Conservation (phyloP, 2,888 invertebrate genomes). For the Romanomermis culicivorax region DNA sequence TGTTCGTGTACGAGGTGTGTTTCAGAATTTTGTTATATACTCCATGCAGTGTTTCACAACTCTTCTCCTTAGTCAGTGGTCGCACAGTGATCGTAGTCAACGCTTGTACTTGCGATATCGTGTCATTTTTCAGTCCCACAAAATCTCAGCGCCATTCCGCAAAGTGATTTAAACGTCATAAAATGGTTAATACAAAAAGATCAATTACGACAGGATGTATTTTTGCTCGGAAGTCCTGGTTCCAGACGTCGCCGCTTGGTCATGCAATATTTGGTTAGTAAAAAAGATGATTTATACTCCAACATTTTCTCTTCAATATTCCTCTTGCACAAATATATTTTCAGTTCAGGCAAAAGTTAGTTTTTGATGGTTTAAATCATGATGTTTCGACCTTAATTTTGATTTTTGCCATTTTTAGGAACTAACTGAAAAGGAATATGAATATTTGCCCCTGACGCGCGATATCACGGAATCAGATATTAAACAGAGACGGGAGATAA, state of each 20-base stretch:
- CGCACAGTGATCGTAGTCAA: too few relatives aligned
- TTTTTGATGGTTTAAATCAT: neutral
- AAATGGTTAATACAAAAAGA: slow-evolving; percentile 95
- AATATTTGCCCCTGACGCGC: slow-evolving; percentile 74
- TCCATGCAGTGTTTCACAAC: too few relatives aligned
- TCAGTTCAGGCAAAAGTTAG: neutral
- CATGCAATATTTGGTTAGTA: slow-evolving; percentile 48
- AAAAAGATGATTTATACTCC: neutral
- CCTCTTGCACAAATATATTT: too few relatives aligned
- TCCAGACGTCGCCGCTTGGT: slow-evolving; percentile 56
- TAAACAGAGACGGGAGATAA: slow-evolving; percentile 79
- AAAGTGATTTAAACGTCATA: slow-evolving; percentile 28
- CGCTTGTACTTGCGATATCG: too few relatives aligned
- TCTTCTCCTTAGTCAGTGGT: too few relatives aligned
- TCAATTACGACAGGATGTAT: slow-evolving; percentile 73
- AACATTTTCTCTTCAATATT: neutral
- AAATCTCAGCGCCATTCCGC: neutral
- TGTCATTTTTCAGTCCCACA: neutral
- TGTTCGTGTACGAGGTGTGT: too few relatives aligned
- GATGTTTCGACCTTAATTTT: slow-evolving; percentile 8
- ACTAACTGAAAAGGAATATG: slow-evolving; percentile 63
- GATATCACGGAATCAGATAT: slow-evolving; percentile 92
- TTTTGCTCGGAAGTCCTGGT: slow-evolving; percentile 74
- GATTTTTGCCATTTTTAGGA: slow-evolving; percentile 34
- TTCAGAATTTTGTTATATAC: too few relatives aligned